These are phyloP conservation scores for Catocala fraxini DNA, from an alignment of 2,888 invertebrate species.

Conservation along the genomic window DNA sequence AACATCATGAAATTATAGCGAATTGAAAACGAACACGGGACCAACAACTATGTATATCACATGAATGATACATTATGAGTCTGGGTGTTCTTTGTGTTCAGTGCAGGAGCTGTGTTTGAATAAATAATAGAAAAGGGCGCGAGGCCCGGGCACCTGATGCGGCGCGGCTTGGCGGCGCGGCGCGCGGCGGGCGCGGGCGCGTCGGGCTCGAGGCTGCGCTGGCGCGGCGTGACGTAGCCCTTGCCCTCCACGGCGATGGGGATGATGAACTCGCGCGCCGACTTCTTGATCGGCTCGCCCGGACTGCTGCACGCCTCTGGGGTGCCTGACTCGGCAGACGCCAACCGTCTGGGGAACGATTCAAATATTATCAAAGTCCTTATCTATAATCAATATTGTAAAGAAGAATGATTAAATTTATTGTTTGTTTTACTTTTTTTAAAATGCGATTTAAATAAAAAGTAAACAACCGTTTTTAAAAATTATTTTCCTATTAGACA, in stretches of 20 bases:
- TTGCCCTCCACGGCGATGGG: conserved; percentile 97
- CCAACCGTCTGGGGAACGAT: conserved; percentile 67
- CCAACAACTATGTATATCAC: too few relatives aligned
- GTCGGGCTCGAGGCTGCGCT: conserved; percentile 93
- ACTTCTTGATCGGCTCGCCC: conserved; percentile 93
- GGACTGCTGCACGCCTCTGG: conserved; percentile 79
- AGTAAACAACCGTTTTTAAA: too few relatives aligned
- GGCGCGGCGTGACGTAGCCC: conserved; percentile 92
- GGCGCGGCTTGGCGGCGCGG: conserved; percentile 80
- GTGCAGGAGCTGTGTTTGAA: too few relatives aligned
- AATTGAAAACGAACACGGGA: too few relatives aligned
- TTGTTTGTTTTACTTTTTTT: too few relatives aligned
- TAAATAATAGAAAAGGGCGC: not conserved
- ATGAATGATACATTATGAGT: too few relatives aligned
- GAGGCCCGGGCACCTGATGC: conserved; percentile 87
- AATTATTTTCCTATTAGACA: too few relatives aligned
- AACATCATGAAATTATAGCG: too few relatives aligned
- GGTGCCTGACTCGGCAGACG: conserved; percentile 90
- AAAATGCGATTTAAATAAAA: too few relatives aligned
- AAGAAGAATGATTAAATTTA: too few relatives aligned
- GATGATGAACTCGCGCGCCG: conserved; percentile 96
- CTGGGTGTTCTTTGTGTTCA: too few relatives aligned
- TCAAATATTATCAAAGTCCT: not conserved
- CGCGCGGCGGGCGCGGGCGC: conserved; percentile 59
- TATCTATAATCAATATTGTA: too few relatives aligned